Evolutionary conservation across 2,888 invertebrate species (phyloP), one percentile per base, ranked within the genome.

Genomic region (Brachyptera putata): DNA sequence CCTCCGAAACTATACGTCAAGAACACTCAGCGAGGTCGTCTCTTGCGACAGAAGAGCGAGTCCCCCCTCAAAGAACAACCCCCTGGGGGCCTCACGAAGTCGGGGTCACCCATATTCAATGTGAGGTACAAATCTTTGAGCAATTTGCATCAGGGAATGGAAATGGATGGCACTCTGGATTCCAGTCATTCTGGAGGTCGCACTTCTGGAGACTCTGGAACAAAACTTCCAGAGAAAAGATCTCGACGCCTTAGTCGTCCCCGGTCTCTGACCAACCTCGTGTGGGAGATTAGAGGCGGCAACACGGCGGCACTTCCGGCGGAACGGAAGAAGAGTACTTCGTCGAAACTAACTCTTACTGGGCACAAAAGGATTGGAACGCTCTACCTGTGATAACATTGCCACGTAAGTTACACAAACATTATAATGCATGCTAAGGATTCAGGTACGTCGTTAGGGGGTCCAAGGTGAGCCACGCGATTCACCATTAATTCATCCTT

Each of bases 101-200:
- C 84, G 37, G 86, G 86, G 62, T 88, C 88, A 7, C 88, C 88
- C 0, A 78, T 89, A 57, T 89, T 89, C 74, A 87, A 87, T 70
- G 87, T 89, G 67, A 79, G 89, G 16, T 79, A 74, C 72, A 85
- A 85, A 68, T 84, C 84, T 61, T 73, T 87, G 53, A 86, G 84
- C 57, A 87, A 86, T 74, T 81, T 87, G 21, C 65, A 61, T 50
- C 63, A 61, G 49, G 61, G 61, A 41, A 67, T 77, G 76, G 80
- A 76, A 73, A 76, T 86, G 37, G 87, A 88, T 71, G 91, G 90
- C 0, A 92, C 92, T n/a, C 78, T 93, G 65, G 91, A 92, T 71
- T 93, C 92, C 36, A 91, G 91, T 72, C 89, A 91, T 75, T 91
- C 91, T 24, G 92, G 91, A 34, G 91, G 91, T 1, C 81, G 90